Evolutionary conservation across 2,113 vertebrate genomes (phyloP).

Genomic region (Plecotus auritus): DNA sequence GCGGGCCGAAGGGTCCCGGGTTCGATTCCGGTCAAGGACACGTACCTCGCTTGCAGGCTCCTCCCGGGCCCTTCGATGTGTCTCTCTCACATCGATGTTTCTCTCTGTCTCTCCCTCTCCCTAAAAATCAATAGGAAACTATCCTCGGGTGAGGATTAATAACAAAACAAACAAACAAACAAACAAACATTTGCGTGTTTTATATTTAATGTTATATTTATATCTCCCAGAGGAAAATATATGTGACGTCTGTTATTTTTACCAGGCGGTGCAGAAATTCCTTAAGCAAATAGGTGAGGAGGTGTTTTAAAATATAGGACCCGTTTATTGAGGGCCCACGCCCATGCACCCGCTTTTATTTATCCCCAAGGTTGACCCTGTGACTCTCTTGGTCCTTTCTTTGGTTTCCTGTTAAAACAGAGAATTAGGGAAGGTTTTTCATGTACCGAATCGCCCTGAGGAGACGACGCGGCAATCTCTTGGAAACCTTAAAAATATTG

Average conservation of each 20-base stretch:
- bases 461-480: background rate
- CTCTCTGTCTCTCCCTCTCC: too few species aligned
- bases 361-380: background rate
- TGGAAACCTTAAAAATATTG: constrained; percentile 9
- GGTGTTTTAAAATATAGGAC: constrained; percentile 25
- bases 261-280: constrained; percentile 57
- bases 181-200: background rate
- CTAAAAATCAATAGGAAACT: too few species aligned
- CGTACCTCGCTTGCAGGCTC: too few species aligned
- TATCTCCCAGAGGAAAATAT: constrained; percentile 52
- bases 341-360: constrained; percentile 30
- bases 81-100: too few species aligned
- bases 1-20: too few species aligned
- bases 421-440: constrained; percentile 31
- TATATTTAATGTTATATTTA: constrained; percentile 62
- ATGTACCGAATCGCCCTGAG: background rate
- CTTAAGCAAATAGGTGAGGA: constrained; percentile 75
- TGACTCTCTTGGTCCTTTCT: background rate
- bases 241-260: constrained; percentile 55
- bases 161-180: too few species aligned
- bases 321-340: background rate
- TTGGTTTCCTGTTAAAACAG: constrained; percentile 37
- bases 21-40: too few species aligned
- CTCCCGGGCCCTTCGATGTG: too few species aligned
- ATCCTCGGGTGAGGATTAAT: too few species aligned